phyloP scores from a whole-genome alignment of 64 coral and sea anemone species.

The Dendronephthya gigantea region DNA sequence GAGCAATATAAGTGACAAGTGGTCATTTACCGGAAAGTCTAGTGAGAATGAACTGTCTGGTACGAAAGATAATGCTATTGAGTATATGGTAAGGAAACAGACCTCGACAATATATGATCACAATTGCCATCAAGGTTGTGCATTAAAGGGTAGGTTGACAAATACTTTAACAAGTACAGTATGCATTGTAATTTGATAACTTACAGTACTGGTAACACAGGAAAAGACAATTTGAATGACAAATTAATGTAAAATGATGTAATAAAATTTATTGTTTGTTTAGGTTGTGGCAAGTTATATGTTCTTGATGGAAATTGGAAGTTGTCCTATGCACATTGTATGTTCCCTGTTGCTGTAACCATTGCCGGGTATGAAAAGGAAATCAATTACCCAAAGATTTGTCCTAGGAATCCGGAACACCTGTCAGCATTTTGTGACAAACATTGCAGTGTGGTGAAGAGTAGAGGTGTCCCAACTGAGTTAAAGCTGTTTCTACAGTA shows the following conservation, averaged over 20 bases:
- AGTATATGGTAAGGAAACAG: conserved; percentile 15
- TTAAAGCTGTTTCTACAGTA: conserved; percentile 15
- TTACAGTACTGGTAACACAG: too few relatives aligned
- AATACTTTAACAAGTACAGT: too few relatives aligned
- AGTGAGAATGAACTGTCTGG: too few relatives aligned
- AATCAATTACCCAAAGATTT: conserved; percentile 29
- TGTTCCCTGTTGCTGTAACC: conserved; percentile 37
- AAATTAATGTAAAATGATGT: too few relatives aligned
- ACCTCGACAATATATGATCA: conserved; percentile 11
- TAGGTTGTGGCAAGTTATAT: conserved; percentile 45
- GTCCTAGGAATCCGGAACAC: conserved; percentile 27
- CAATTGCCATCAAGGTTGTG: conserved; percentile 26
- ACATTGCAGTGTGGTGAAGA: conserved; percentile 6
- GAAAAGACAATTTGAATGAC: neutral
- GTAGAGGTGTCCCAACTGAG: conserved; percentile 19
- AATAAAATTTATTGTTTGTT: too few relatives aligned
- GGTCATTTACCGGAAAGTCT: too few relatives aligned
- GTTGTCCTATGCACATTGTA: conserved; percentile 43
- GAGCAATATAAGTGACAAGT: conserved; percentile 8
- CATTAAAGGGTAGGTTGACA: too few relatives aligned
- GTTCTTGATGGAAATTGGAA: conserved; percentile 51
- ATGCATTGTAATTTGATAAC: too few relatives aligned
- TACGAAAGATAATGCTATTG: conserved; percentile 33
- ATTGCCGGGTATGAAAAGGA: conserved; percentile 20
- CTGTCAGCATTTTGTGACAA: conserved; percentile 28